Evolutionary conservation across 2,888 invertebrate species (phyloP), one percentile per base, ranked within the genome.

Genomic region (Catocala fraxini): DNA sequence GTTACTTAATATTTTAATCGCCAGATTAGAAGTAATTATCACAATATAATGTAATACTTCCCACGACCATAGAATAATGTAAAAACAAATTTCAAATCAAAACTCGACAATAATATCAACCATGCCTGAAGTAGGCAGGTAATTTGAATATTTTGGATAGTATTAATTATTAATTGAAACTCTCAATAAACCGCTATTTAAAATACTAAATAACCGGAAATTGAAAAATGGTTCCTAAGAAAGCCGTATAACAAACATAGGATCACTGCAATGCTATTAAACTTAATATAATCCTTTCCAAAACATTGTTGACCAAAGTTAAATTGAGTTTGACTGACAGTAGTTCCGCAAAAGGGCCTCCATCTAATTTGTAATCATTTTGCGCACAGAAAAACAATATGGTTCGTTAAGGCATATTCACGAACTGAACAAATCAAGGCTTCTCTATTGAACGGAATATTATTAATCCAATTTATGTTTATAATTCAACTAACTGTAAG

Each of bases 301-400:
- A 57, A 63, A 67, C 64, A 59, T 51, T 68, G 64, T 70, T 65
- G 59, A 56, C 54, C 33, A 51, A 62, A 75, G 58, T 72, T 67
- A 68, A 68, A 75, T 74, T 74, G 49, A 70, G 62, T 75, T 75
- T 54, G 55, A 56, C 56, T 39, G 49, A 10, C 63, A 61, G 57
- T 65, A 72, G 70, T 75, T 62, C 15, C 10, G 51, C 25, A 55
- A 75, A 75, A 68, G 66, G 59, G 46, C 51, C 46, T 15, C 42
- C 33, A 15, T 12, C 70, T 72, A 64, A 70, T 75, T 75, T 68
- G 65, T 72, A 75, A 68, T 68, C 72, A 65, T 63, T 61, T 54
- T 35, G 66, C 64, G 64, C 12, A 45, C 58, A 61, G 73, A 68
- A 73, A 73, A 74, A 73, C 74, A 73, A 68, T 73, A 65, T 59